Conservation (phyloP, 2,888 invertebrate genomes). For the Cyclophora albipunctata region DNA sequence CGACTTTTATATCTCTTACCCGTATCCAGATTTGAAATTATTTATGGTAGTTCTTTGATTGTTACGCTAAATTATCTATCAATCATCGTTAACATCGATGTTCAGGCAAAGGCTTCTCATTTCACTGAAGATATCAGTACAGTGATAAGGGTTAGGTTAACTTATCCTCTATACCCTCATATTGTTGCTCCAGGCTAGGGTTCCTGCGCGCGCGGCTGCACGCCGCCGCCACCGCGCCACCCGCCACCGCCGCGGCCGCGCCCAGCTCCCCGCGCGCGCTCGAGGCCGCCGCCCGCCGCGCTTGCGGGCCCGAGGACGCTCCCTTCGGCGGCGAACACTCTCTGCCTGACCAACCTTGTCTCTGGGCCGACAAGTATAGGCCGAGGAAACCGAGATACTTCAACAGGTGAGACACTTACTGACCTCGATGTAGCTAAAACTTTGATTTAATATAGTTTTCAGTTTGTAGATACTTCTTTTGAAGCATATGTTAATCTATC, state of each 20-base stretch:
- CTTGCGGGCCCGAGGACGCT: constrained; percentile 87
- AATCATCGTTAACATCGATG: too few relatives aligned
- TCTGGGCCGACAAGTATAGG: constrained; percentile 98
- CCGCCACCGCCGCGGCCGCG: constrained; percentile 40
- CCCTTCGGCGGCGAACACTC: constrained; percentile 93
- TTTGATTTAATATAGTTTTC: background rate
- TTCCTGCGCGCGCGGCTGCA: constrained; percentile 82
- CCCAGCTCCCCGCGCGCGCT: constrained; percentile 22
- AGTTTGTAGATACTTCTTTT: too few relatives aligned
- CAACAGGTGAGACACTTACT: constrained; percentile 74
- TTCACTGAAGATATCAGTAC: too few relatives aligned
- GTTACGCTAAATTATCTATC: too few relatives aligned
- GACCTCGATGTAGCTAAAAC: background rate
- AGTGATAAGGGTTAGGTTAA: too few relatives aligned
- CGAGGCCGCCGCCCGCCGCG: constrained; percentile 72
- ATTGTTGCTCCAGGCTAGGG: constrained; percentile 65
- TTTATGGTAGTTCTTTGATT: too few relatives aligned
- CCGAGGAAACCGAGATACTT: constrained; percentile 98
- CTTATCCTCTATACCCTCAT: too few relatives aligned
- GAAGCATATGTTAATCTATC: too few relatives aligned
- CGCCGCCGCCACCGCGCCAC: constrained; percentile 79
- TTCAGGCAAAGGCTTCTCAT: too few relatives aligned
- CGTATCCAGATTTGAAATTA: too few relatives aligned
- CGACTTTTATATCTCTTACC: too few relatives aligned
- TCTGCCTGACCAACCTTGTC: constrained; percentile 88